Evolutionary conservation across 1,140 invertebrate genomes (phyloP).

Genomic region (Drosophila carrolli): DNA sequence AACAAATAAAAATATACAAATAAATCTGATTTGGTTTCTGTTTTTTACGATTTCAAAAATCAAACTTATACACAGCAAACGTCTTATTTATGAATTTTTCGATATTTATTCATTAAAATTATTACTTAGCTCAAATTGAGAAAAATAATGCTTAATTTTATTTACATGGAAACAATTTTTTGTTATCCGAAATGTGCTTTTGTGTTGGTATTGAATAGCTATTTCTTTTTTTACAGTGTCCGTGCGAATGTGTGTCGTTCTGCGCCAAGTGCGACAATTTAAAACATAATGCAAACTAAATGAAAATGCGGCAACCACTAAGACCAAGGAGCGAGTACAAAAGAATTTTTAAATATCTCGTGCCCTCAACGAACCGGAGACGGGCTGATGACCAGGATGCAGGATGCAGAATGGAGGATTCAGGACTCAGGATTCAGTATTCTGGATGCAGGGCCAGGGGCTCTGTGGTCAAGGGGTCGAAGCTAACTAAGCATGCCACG

Average conservation of each 20-base stretch:
- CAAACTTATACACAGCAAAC: no score
- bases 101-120: no score
- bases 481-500: constrained; percentile 62
- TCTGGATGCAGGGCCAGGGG: constrained; percentile 1
- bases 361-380: constrained; percentile 56
- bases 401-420: constrained; percentile 3
- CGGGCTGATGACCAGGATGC: constrained; percentile 45
- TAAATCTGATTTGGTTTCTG: no score
- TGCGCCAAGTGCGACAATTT: constrained; percentile 72
- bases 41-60: no score
- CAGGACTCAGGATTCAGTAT: constrained; percentile 3
- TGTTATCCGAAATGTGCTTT: no score
- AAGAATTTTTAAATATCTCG: constrained; percentile 81
- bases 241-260: constrained; percentile 29
- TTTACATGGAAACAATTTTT: no score
- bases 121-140: no score
- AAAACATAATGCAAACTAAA: constrained; percentile 83
- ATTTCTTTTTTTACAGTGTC: constrained; percentile 10
- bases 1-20: no score
- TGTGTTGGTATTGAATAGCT: no score
- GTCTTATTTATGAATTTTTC: no score
- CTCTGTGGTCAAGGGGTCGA: constrained; percentile 53
- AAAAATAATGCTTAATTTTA: no score
- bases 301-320: constrained; percentile 67
- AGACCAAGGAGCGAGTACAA: constrained; percentile 48